These are phyloP conservation scores for Hycleus phaleratus DNA, from an alignment of 1,140 invertebrate genomes.

Conservation along the genomic window DNA sequence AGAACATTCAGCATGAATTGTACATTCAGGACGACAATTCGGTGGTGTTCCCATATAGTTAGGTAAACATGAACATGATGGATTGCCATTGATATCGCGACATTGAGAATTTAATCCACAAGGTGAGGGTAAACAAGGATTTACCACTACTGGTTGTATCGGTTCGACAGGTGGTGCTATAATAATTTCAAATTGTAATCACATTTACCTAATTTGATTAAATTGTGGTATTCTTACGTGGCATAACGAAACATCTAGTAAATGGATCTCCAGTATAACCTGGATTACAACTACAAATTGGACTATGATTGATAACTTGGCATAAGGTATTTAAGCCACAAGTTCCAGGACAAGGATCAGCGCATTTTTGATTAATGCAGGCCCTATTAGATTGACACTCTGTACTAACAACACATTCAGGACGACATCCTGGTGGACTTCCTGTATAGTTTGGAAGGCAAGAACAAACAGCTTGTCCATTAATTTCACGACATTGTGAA, in stretches of 20 bases:
- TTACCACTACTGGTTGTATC: conserved; percentile 23
- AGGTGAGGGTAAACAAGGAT: conserved; percentile 59
- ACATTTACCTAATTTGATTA: background rate
- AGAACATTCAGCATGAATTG: conserved; percentile 56
- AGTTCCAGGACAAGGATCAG: conserved; percentile 52
- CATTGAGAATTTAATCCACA: conserved; percentile 67
- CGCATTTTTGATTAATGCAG: conserved; percentile 54
- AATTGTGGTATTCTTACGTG: conserved; percentile 43
- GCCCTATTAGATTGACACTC: conserved; percentile 54
- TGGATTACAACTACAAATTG: conserved; percentile 55
- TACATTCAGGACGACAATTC: conserved; percentile 63
- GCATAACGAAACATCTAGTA: conserved; percentile 48
- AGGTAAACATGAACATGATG: conserved; percentile 56
- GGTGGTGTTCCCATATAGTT: conserved; percentile 63
- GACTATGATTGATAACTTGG: conserved; percentile 58
- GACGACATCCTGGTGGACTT: conserved; percentile 51
- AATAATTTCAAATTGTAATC: conserved; percentile 9
- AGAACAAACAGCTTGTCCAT: conserved; percentile 52
- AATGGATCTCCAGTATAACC: conserved; percentile 61
- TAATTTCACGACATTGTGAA: conserved; percentile 51
- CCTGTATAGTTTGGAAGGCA: conserved; percentile 54
- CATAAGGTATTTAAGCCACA: conserved; percentile 56
- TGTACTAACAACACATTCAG: conserved; percentile 53
- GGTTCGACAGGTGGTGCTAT: conserved; percentile 26
- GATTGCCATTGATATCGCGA: conserved; percentile 48